Evolutionary conservation across 2,888 invertebrate species (phyloP).

Genomic region (Cantharis lateralis): DNA sequence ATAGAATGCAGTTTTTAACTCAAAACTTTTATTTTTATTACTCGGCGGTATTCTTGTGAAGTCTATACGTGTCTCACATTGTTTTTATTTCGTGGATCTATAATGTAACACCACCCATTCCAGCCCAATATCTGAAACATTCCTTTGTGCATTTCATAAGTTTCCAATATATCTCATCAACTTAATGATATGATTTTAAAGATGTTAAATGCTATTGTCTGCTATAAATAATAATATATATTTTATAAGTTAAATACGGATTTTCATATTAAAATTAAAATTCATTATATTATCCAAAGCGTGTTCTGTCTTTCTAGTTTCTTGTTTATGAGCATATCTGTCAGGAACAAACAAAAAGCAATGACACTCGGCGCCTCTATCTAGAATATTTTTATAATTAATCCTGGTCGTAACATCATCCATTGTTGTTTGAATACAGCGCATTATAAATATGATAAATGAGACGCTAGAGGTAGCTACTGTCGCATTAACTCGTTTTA

Average conservation of each 20-base stretch:
- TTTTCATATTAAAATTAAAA: neutral
- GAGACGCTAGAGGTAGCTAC: slow-evolving; percentile 51
- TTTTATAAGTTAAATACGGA: slow-evolving; percentile 31
- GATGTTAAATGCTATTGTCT: neutral
- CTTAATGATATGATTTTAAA: too few relatives aligned
- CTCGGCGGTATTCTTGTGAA: neutral
- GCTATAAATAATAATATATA: neutral
- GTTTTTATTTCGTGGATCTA: neutral
- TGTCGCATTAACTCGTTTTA: slow-evolving; percentile 55
- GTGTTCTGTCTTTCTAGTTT: slow-evolving; percentile 3
- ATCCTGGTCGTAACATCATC: slow-evolving; percentile 48
- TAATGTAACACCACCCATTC: neutral
- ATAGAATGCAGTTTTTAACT: neutral
- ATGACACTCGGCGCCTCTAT: slow-evolving; percentile 24
- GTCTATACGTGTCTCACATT: neutral
- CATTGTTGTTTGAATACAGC: slow-evolving; percentile 49
- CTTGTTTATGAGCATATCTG: slow-evolving; percentile 26
- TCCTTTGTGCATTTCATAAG: neutral
- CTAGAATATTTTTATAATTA: slow-evolving; percentile 42
- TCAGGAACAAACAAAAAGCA: slow-evolving; percentile 29
- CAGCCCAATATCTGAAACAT: neutral
- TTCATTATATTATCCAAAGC: slow-evolving; percentile 1
- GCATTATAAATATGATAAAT: slow-evolving; percentile 53
- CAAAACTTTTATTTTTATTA: neutral
- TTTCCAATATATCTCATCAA: too few relatives aligned